Evolutionary conservation across 1,140 invertebrate species (phyloP), one percentile per base, ranked within the genome.

Genomic region (Drosophila murphyi): DNA sequence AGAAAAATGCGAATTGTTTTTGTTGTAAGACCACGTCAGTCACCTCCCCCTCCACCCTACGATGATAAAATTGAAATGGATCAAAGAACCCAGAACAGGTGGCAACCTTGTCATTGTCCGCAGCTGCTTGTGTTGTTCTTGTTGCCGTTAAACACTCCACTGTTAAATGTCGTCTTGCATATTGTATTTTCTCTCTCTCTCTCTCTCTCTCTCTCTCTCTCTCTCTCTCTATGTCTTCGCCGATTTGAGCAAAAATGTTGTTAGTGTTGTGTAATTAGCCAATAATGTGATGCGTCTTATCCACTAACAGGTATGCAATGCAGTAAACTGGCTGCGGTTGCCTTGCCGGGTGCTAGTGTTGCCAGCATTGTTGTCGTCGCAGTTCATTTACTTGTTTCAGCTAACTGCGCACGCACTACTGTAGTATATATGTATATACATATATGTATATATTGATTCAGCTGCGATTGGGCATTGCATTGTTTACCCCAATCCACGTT

Each of bases 61-160:
- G 28, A 56, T 50, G 39, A 72, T 55, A 20, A 65, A 72, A 72
- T 71, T 55, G 5, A 72, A 76, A 65, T 64, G 41, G 67, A 64
- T 60, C 64, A 60, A 56, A 62, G 57, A 62, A 71, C 12, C 12
- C 32, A 31, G 34, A 47, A 78, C 80, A 82, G 77, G 81, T 85
- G 81, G 81, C 81, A 85, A 85, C 73, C 43, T 77, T 78, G 69
- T 43, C 59, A 69, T 57, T 71, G 47, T 71, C 75, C 59, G 77
- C 57, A 47, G 67, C 52, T 51, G 55, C 37, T 43, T 43, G 10
- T 60, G 39, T 28, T 20, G 20, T 28, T 32, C 20, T 57, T 52
- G 64, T 12, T 76, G 54, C 73, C 73, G 73, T 77, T 69, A 71
- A 48, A 39, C 67, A 54, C 43, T 39, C 47, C 67, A 54, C 43